These are phyloP conservation scores for Porites cylindrica DNA, from an alignment of 92 coral and sea anemone species.

Conservation along the genomic window DNA sequence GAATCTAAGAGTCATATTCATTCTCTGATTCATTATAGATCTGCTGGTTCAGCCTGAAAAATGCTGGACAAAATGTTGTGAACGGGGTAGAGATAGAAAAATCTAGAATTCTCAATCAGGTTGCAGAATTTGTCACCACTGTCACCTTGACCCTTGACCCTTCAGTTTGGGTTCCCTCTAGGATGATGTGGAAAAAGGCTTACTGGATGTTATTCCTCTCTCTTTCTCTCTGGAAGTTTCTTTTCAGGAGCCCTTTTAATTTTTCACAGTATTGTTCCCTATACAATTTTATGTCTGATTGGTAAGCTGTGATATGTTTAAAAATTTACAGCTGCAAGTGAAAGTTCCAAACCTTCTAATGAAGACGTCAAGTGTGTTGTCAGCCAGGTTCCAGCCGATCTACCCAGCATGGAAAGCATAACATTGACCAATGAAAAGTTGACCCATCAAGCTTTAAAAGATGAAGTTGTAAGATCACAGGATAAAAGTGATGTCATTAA, in stretches of 20 bases:
- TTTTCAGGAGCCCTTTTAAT: not conserved
- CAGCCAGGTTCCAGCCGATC: not conserved
- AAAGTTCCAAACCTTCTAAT: not conserved
- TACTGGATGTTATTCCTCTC: too few relatives aligned
- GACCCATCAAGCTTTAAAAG: not conserved
- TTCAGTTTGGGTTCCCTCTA: too few relatives aligned
- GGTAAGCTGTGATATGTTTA: not conserved
- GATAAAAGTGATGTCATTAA: constrained; percentile 3
- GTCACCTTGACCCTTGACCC: too few relatives aligned
- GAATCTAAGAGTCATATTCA: too few relatives aligned
- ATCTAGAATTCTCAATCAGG: too few relatives aligned
- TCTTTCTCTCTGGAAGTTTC: too few relatives aligned
- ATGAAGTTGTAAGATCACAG: not conserved
- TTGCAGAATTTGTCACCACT: too few relatives aligned
- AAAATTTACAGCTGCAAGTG: constrained; percentile 1
- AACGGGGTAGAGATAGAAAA: too few relatives aligned
- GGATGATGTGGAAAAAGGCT: too few relatives aligned
- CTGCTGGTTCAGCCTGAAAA: too few relatives aligned
- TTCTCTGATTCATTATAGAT: too few relatives aligned
- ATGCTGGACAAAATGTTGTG: too few relatives aligned
- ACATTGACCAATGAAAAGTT: constrained; percentile 8
- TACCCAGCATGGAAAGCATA: not conserved
- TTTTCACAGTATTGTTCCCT: not conserved
- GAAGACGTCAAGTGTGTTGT: not conserved
- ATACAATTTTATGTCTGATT: not conserved